Base-by-base conservation (phyloP, 2,113 vertebrate genomes). In the Scortum barcoo region DNA sequence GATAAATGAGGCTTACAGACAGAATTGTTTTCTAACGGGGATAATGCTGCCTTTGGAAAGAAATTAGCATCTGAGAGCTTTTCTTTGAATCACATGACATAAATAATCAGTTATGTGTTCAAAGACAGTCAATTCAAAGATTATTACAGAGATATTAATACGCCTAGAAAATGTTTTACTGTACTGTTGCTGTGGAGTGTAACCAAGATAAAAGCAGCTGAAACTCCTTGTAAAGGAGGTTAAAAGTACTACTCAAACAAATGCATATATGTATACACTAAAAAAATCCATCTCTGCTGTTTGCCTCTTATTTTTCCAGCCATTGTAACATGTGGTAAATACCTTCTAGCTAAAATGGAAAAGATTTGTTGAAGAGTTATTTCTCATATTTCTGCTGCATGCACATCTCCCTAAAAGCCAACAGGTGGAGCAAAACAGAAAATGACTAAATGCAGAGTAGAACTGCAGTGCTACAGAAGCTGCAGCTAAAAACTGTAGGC, bases 351-450 rank as follows among this genome's bases (percentile, higher is more conserved):
- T 8, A 40, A 28, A n/a, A n/a, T n/a, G n/a, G n/a, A n/a, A n/a
- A 42, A 17, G 11, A 22, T 56, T 22, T 78, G 5, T 62, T 20
- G 36, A 57, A 63, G 33, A 44, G 7, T 46, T 13, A 40, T n/a
- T 58, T 7, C 3, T 58, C 3, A 24, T 28, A 24, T 67, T 65
- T 24, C 16, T 78, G 33, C 58, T 60, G 68, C 36, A 26, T 83
- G 83, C 79, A 90, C 40, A 14, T 88, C 66, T 72, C 44, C 10
- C 7, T 51, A 6, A 38, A 67, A 72, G 40, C 84, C 89, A 91
- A 83, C 78, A 92, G 92, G 82, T 86, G 89, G 89, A 56, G 90
- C 85, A 84, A 65, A 83, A 30, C 53, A 68, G 71, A 72, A 74
- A 40, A 36, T 19, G 24, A 70, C 20, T 14, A 19, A 58, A 54